These are phyloP conservation scores for Drosophila pectinifera DNA, from an alignment of 1,140 invertebrate genomes.

Conservation along the genomic window DNA sequence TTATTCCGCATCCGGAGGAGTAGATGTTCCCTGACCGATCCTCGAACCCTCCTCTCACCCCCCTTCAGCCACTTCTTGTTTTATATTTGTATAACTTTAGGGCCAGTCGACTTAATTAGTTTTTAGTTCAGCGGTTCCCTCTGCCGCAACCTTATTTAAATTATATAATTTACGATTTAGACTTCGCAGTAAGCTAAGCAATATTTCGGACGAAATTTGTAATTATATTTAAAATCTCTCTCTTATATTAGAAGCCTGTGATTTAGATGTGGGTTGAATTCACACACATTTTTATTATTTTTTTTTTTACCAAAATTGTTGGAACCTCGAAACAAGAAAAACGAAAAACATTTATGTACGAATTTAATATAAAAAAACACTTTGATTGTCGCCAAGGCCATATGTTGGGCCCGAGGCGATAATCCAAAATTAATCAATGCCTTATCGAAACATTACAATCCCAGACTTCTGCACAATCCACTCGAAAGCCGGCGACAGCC, in stretches of 20 bases:
- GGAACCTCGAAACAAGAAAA: constrained; percentile 41
- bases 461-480: constrained; percentile 46
- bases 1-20: constrained; percentile 44
- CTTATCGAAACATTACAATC: constrained; percentile 40
- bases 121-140: constrained; percentile 60
- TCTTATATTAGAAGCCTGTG: constrained; percentile 82
- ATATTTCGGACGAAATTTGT: constrained; percentile 65
- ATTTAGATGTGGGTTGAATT: constrained; percentile 81
- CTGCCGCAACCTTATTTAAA: constrained; percentile 31
- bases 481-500: constrained; percentile 20
- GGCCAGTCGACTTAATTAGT: constrained; percentile 79
- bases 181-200: constrained; percentile 49
- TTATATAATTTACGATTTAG: constrained; percentile 36
- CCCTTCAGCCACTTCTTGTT: constrained; percentile 40
- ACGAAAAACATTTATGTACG: constrained; percentile 41
- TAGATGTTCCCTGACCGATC: constrained; percentile 23
- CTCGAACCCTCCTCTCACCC: neutral
- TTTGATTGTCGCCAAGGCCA: constrained; percentile 17
- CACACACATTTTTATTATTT: constrained; percentile 49
- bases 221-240: constrained; percentile 61
- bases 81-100: constrained; percentile 65
- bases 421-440: constrained; percentile 40
- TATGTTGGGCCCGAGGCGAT: neutral
- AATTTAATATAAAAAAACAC: constrained; percentile 30
- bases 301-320: constrained; percentile 43